These are phyloP conservation scores for Sesia apiformis DNA, from an alignment of 2,888 invertebrate genomes.

Conservation along the genomic window DNA sequence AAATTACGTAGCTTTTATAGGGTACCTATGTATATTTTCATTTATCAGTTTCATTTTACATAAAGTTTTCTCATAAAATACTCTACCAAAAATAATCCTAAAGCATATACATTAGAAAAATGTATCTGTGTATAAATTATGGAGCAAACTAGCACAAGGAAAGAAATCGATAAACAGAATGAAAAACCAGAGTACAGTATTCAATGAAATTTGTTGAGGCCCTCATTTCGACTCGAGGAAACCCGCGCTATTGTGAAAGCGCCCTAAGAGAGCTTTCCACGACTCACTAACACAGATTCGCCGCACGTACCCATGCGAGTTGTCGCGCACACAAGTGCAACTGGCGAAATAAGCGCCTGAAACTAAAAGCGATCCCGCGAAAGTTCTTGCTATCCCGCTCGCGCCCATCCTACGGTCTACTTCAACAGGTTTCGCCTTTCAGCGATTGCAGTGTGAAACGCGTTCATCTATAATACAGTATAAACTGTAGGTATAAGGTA, in stretches of 20 bases:
- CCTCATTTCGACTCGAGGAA: too few relatives aligned
- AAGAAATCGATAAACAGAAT: too few relatives aligned
- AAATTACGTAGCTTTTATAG: too few relatives aligned
- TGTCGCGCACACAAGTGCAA: conserved; percentile 62
- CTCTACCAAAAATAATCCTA: too few relatives aligned
- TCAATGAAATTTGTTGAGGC: too few relatives aligned
- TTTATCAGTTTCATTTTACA: too few relatives aligned
- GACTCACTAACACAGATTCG: conserved; percentile 64
- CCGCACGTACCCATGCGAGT: conserved; percentile 55
- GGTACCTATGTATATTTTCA: too few relatives aligned
- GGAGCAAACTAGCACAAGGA: too few relatives aligned
- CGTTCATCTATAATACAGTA: conserved; percentile 62
- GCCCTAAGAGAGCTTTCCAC: conserved; percentile 70
- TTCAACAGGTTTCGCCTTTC: conserved; percentile 74
- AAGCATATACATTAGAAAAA: too few relatives aligned
- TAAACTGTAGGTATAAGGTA: conserved; percentile 54
- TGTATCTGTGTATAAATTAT: too few relatives aligned
- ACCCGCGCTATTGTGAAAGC: conserved; percentile 48
- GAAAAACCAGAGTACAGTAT: too few relatives aligned
- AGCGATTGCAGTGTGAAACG: conserved; percentile 61
- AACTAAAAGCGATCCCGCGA: conserved; percentile 33
- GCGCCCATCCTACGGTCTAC: conserved; percentile 56
- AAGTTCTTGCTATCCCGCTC: conserved; percentile 35
- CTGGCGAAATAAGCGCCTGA: conserved; percentile 64
- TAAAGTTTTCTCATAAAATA: too few relatives aligned